Percentiles rank a stretch among this genome's conserved stretches.
phyloP scores from a whole-genome alignment of 2,113 vertebrate species.

The Chaenogobius annularis region DNA sequence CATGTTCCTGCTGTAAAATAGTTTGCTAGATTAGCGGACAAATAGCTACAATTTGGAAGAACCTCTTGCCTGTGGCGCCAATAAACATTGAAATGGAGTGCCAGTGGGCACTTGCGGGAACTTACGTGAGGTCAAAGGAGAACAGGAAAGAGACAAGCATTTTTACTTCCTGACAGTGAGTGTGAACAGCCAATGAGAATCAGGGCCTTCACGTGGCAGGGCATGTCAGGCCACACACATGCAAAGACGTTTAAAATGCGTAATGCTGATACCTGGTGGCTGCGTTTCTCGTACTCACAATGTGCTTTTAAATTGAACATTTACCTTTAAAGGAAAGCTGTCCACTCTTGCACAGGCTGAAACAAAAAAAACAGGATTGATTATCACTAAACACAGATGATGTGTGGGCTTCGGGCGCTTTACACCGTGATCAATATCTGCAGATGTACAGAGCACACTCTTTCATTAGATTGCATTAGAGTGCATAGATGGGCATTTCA shows the following conservation, averaged over 20 bases:
- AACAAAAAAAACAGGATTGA: not conserved
- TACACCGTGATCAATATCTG: not conserved
- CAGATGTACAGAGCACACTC: not conserved
- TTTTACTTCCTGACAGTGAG: too few relatives aligned
- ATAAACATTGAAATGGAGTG: too few relatives aligned
- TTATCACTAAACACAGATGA: not conserved
- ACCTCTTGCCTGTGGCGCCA: too few relatives aligned
- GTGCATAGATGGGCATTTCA: not conserved
- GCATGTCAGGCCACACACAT: not conserved
- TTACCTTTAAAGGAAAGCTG: not conserved
- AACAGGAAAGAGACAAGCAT: too few relatives aligned
- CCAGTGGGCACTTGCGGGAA: too few relatives aligned
- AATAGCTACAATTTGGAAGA: too few relatives aligned
- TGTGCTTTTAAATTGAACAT: not conserved
- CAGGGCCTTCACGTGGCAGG: too few relatives aligned
- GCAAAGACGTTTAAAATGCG: not conserved
- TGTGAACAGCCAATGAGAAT: too few relatives aligned
- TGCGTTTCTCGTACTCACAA: not conserved
- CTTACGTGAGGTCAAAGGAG: too few relatives aligned
- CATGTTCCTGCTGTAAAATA: too few relatives aligned
- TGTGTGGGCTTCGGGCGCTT: not conserved
- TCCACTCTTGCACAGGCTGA: not conserved
- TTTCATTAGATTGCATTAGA: slow-evolving; percentile 1
- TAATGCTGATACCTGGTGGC: not conserved
- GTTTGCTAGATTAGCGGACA: too few relatives aligned